A percentile compares a stretch with the other conserved stretches of the same genome.
These are phyloP conservation scores for Uropetala carovei DNA, from an alignment of 2,888 invertebrate genomes.

Conservation along the genomic window DNA sequence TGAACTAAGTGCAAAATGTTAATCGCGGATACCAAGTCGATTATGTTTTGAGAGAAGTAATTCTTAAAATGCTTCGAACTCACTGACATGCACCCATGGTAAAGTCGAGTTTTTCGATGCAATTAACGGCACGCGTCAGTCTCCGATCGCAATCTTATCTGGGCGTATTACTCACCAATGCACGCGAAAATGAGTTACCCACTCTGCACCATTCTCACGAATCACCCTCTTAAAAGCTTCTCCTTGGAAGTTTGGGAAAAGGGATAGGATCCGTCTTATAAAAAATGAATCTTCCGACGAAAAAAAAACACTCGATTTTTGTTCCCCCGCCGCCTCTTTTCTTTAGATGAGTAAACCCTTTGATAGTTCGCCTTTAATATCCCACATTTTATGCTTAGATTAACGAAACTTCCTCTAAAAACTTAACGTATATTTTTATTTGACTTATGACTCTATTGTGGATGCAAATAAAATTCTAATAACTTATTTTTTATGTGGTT, in stretches of 20 bases:
- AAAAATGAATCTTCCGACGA: background rate
- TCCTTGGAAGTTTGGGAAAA: background rate
- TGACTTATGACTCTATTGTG: no score
- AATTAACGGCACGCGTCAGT: background rate
- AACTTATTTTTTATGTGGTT: no score
- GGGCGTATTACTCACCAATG: background rate
- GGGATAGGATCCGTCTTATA: background rate
- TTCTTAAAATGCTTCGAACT: no score
- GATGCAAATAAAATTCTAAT: no score
- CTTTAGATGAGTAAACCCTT: background rate
- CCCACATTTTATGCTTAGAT: no score
- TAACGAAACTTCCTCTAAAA: no score
- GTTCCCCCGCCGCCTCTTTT: background rate
- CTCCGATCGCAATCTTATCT: constrained; percentile 10
- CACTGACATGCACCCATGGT: background rate
- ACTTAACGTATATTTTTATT: no score
- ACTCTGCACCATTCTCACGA: background rate
- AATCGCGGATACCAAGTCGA: no score
- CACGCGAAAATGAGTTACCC: background rate
- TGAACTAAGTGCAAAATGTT: no score
- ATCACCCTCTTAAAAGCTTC: background rate
- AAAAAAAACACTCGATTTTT: background rate
- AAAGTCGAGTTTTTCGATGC: background rate
- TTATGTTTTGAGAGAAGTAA: no score
- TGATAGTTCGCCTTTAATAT: no score